Evolutionary conservation across 2,888 invertebrate genomes (phyloP).

Genomic region (Diachrysia chrysitis): DNA sequence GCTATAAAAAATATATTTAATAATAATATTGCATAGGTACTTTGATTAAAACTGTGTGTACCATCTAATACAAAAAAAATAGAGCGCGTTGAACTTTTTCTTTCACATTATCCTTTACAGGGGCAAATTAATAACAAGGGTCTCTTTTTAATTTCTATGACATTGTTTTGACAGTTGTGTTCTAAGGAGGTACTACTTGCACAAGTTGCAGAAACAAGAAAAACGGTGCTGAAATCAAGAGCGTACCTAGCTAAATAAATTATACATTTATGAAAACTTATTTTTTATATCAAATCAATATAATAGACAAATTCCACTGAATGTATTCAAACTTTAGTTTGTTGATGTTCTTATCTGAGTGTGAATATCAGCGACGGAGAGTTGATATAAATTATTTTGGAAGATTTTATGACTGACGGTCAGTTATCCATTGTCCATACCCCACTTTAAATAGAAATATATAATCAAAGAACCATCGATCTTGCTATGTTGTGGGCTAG

Average conservation of each 20-base stretch:
- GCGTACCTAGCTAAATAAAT: slow-evolving; percentile 30
- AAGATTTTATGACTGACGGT: no score
- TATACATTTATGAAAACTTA: slow-evolving; percentile 21
- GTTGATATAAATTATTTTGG: no score
- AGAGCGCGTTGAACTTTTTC: neutral
- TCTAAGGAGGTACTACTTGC: neutral
- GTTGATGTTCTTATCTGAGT: no score
- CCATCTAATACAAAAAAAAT: no score
- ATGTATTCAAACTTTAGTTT: neutral
- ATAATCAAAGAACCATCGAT: no score
- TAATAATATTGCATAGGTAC: no score
- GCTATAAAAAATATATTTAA: no score
- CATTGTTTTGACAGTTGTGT: slow-evolving; percentile 2
- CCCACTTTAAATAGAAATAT: no score
- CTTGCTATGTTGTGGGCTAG: no score
- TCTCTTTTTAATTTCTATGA: slow-evolving; percentile 6
- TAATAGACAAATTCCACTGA: neutral
- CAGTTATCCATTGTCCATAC: no score
- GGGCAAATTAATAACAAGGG: slow-evolving; percentile 5
- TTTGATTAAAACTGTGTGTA: no score
- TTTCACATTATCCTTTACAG: neutral
- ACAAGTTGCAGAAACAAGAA: neutral
- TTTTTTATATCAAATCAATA: slow-evolving; percentile 15
- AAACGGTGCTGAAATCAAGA: slow-evolving; percentile 23
- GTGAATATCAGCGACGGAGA: neutral